These are phyloP conservation scores for Drosophila sucinea DNA, from an alignment of 1,140 invertebrate species.

Conservation along the genomic window DNA sequence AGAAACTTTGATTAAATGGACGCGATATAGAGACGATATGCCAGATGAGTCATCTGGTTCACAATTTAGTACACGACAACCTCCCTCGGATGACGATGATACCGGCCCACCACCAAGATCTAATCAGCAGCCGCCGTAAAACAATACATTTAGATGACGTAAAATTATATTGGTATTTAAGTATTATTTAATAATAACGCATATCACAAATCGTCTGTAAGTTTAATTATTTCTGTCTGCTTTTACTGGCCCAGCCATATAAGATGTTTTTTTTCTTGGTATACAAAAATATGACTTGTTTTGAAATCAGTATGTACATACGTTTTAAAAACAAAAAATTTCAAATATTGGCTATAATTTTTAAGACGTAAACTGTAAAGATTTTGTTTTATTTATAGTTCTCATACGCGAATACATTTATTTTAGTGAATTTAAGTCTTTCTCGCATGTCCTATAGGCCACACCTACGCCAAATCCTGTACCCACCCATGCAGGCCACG, in stretches of 20 bases:
- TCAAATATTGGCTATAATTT: neutral
- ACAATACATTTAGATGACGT: neutral
- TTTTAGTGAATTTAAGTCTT: slow-evolving; percentile 84
- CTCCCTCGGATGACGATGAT: slow-evolving; percentile 1
- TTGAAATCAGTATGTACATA: too few species aligned
- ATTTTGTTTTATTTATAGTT: neutral
- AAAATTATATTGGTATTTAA: neutral
- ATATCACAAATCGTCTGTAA: too few species aligned
- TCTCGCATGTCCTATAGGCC: slow-evolving; percentile 91
- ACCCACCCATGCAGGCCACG: slow-evolving; percentile 89
- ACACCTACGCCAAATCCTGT: slow-evolving; percentile 90
- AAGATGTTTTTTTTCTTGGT: too few species aligned
- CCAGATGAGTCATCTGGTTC: slow-evolving; percentile 13
- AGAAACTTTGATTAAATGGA: slow-evolving; percentile 98
- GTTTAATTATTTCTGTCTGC: too few species aligned
- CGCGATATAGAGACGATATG: slow-evolving; percentile 79
- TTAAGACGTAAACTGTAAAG: neutral
- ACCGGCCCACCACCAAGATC: neutral
- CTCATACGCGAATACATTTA: slow-evolving; percentile 26
- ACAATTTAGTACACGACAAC: slow-evolving; percentile 10
- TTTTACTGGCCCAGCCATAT: too few species aligned
- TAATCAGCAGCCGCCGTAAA: neutral
- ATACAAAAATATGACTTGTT: too few species aligned
- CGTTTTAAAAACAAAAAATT: too few species aligned
- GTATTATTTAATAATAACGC: neutral